A percentile compares a stretch with the other conserved stretches of the same genome.
phyloP scores from a whole-genome alignment of 2,797 vertebrate genomes.

The Furcifer pardalis region DNA sequence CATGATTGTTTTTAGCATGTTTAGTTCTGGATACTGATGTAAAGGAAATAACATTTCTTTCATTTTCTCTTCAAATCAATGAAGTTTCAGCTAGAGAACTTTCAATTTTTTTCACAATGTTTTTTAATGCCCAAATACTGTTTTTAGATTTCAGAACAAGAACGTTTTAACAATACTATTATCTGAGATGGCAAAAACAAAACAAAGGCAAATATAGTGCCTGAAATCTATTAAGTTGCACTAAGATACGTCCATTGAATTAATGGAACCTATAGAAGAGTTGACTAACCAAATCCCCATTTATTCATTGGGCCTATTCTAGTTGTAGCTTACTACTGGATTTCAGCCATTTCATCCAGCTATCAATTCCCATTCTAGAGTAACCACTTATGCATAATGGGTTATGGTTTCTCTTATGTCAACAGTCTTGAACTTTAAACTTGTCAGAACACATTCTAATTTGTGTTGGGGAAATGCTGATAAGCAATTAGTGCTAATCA shows the following conservation, averaged over 20 bases:
- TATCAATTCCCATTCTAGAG: too few relatives aligned
- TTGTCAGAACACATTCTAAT: constrained; percentile 46
- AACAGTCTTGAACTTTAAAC: constrained; percentile 42
- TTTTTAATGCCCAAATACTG: neutral
- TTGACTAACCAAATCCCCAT: too few relatives aligned
- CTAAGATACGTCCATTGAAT: too few relatives aligned
- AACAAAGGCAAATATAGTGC: too few relatives aligned
- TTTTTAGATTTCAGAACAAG: constrained; percentile 22
- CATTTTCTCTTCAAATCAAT: constrained; percentile 10
- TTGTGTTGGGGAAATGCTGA: constrained; percentile 36
- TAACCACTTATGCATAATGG: neutral
- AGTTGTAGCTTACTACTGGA: too few relatives aligned
- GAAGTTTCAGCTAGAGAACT: neutral
- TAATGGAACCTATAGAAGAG: too few relatives aligned
- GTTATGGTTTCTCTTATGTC: constrained; percentile 50
- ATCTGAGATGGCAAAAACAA: neutral
- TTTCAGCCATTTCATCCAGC: too few relatives aligned
- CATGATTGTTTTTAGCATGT: neutral
- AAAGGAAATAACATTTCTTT: neutral
- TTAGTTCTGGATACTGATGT: neutral
- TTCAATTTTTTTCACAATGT: neutral
- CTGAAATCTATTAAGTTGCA: too few relatives aligned
- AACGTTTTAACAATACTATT: constrained; percentile 31
- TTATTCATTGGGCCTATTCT: too few relatives aligned
- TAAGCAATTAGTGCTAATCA: constrained; percentile 34